Evolutionary conservation across 92 coral and sea anemone genomes (phyloP).

Genomic region (Scolanthus callimorphus): DNA sequence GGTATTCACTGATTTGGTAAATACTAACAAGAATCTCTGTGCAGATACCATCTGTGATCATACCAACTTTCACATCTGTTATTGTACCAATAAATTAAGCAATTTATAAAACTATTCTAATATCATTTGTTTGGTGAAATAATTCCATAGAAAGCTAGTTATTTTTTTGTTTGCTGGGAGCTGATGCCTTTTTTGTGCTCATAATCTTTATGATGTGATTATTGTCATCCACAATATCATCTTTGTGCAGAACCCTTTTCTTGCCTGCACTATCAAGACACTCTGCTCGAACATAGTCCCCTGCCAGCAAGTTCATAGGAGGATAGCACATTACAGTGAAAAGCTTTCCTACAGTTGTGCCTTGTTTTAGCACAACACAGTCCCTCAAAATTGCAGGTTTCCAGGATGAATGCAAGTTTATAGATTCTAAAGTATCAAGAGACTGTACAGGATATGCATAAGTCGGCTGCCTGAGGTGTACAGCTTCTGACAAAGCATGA

Average conservation of each 20-base stretch:
- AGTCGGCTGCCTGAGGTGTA: constrained; percentile 49
- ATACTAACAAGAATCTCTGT: too few relatives aligned
- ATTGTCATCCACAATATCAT: constrained; percentile 45
- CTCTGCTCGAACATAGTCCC: constrained; percentile 88
- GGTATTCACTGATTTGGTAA: too few relatives aligned
- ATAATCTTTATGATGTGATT: constrained; percentile 65
- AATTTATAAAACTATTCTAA: too few relatives aligned
- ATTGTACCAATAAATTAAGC: too few relatives aligned
- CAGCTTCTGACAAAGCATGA: constrained; percentile 66
- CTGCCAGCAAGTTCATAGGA: constrained; percentile 64
- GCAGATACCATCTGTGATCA: too few relatives aligned
- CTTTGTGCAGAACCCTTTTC: constrained; percentile 67
- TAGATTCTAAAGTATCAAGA: constrained; percentile 66
- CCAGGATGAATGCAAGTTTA: constrained; percentile 23
- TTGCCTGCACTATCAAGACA: constrained; percentile 42
- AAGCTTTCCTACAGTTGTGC: constrained; percentile 73
- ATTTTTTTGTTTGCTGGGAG: constrained; percentile 33
- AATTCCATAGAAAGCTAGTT: too few relatives aligned
- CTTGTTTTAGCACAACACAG: constrained; percentile 69
- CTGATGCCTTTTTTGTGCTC: constrained; percentile 72
- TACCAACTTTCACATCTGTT: too few relatives aligned
- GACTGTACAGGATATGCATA: constrained; percentile 72
- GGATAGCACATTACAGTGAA: constrained; percentile 59
- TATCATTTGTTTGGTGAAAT: too few relatives aligned
- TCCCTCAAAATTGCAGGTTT: constrained; percentile 30